Evolutionary conservation across 1,140 invertebrate genomes (phyloP), one percentile per base, ranked within the genome.

Genomic region (Drosophila punjabiensis): DNA sequence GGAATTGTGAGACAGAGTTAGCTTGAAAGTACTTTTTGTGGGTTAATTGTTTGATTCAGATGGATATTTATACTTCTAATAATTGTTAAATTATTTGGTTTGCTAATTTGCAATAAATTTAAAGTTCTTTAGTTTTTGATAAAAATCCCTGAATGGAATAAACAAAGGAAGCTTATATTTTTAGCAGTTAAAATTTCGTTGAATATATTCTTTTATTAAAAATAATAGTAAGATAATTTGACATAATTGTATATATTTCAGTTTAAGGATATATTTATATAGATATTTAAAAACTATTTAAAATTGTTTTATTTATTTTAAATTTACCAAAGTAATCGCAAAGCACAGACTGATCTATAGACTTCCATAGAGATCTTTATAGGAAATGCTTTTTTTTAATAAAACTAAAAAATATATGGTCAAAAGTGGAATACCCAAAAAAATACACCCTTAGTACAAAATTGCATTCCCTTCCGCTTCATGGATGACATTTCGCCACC

Each of bases 401-500:
- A 3, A 24, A 24, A 24, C 3, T 24, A 13, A 37, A n/a, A 47
- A 43, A 10, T 18, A 4, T 43, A 43, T 3, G 6, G 13, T 20
- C 43, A 13, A 2, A 0, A 20, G 13, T 7, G 0, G 2, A 20
- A 20, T 47, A 20, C 5, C 43, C 43, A 11, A 11, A 13, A 47
- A 7, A 20, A 14, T 48, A 48, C 20, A 48, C 8, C 16, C 3
- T 28, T 2, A 18, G 11, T 14, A 24, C 3, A 14, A 13, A 43
- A 11, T 14, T 61, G 28, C 62, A 32, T 18, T 37, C 50, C 50
- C 68, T 68, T 69, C n/a, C 18, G 14, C 48, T 35, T 53, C 52
- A 61, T n/a, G 45, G 45, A 33, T 71, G 67, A 73, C 47, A 74
- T 35, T 73, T 35, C 11, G n/a, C 11, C 32, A 33, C 32, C 16